phyloP scores from a whole-genome alignment of 2,113 vertebrate genomes.

The Cyprinus carpio region DNA sequence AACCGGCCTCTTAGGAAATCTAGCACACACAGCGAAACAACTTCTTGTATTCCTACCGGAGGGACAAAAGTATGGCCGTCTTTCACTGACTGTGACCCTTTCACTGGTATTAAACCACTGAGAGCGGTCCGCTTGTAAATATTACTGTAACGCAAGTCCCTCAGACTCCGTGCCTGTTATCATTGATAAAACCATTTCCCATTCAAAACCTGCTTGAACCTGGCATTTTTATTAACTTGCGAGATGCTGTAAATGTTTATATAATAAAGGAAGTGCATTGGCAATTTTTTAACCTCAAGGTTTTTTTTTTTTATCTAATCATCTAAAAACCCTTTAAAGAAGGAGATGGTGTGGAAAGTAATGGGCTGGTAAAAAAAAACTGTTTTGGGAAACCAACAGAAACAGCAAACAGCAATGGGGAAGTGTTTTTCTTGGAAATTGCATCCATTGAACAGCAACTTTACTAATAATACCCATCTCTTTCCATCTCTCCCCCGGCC shows the following conservation, averaged over 20 bases:
- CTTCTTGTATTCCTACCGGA: conserved; percentile 5
- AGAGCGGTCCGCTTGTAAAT: conserved; percentile 16
- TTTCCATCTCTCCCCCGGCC: too few species aligned
- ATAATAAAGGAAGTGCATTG: neutral
- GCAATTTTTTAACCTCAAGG: neutral
- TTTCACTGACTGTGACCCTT: conserved; percentile 15
- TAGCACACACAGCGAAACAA: neutral
- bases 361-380: neutral
- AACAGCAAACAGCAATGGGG: neutral
- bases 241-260: neutral
- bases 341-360: neutral
- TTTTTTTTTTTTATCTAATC: neutral
- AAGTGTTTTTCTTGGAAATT: neutral
- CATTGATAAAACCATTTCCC: neutral
- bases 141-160: conserved; percentile 11
- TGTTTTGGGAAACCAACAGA: too few species aligned
- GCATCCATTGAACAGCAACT: conserved; percentile 24
- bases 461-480: neutral
- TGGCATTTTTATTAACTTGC: neutral
- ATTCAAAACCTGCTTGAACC: neutral
- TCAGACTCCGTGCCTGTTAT: neutral
- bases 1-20: conserved; percentile 32
- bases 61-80: conserved; percentile 3
- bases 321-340: neutral
- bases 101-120: conserved; percentile 28